A percentile compares a stretch with the other conserved stretches of the same genome.
These are phyloP conservation scores for Sinocyclocheilus anshuiensis DNA, from an alignment of 2,113 vertebrate genomes.

Conservation along the genomic window DNA sequence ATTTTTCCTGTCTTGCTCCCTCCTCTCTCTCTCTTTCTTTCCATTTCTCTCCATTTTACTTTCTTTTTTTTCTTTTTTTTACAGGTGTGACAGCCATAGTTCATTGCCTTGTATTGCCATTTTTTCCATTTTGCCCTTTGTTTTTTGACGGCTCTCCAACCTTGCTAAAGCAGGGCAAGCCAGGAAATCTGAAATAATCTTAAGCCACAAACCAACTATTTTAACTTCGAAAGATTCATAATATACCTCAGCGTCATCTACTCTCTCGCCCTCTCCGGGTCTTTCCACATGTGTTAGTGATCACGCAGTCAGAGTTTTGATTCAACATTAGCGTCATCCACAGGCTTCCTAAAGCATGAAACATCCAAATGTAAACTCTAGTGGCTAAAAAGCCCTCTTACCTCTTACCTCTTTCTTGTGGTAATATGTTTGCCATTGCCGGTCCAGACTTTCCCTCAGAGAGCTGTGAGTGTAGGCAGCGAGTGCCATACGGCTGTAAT, in stretches of 20 bases:
- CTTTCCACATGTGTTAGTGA: conserved; percentile 69
- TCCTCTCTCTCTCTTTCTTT: not conserved
- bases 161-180: not conserved
- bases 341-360: conserved; percentile 70
- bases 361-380: conserved; percentile 66
- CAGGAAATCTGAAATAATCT: not conserved
- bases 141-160: not conserved
- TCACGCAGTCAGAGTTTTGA: conserved; percentile 68
- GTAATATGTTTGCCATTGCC: conserved; percentile 69
- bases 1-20: conserved; percentile 69
- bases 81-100: conserved; percentile 21
- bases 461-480: conserved; percentile 70
- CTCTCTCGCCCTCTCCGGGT: conserved; percentile 65
- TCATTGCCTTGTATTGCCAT: not conserved
- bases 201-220: not conserved
- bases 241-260: conserved; percentile 1
- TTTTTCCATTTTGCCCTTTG: not conserved
- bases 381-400: conserved; percentile 53
- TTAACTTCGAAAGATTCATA: not conserved
- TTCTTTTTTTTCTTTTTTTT: not conserved
- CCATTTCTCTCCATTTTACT: not conserved
- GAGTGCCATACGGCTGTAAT: conserved; percentile 74
- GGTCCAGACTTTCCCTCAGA: conserved; percentile 68
- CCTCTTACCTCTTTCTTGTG: conserved; percentile 63
- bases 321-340: conserved; percentile 71